Evolutionary conservation across 2,113 vertebrate genomes (phyloP).

Genomic region (Zosterops borbonicus): DNA sequence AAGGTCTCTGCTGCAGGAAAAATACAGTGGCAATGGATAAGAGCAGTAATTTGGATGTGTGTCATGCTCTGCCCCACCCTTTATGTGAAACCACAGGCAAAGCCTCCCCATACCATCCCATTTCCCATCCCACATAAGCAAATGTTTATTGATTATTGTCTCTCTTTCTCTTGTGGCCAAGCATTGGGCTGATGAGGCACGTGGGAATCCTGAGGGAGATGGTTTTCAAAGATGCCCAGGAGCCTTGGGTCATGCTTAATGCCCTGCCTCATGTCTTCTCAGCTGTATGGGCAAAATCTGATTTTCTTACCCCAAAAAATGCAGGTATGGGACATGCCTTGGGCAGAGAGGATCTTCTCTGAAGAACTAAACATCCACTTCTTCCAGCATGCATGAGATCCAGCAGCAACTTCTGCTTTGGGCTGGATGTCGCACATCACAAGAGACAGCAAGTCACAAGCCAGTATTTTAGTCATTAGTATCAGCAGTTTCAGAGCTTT

Average conservation of each 20-base stretch:
- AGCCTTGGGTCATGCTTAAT: neutral
- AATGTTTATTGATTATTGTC: neutral
- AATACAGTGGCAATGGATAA: accelerated
- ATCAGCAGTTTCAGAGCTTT: neutral
- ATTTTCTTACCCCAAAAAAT: neutral
- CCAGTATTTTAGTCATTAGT: neutral
- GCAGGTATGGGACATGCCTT: neutral
- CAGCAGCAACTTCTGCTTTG: neutral
- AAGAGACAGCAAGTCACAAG: accelerated
- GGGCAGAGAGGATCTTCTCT: neutral
- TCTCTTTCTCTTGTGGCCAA: neutral
- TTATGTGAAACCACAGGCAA: neutral
- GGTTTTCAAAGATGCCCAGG: neutral
- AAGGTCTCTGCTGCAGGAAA: neutral
- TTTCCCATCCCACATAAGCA: neutral
- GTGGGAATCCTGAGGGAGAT: neutral
- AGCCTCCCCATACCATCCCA: neutral
- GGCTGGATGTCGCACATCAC: neutral
- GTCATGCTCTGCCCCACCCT: neutral
- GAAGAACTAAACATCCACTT: neutral
- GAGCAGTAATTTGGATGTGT: neutral
- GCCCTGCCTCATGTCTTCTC: neutral
- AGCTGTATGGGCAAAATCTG: neutral
- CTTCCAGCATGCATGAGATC: neutral
- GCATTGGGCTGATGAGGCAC: accelerated